These are phyloP conservation scores for Drosophila obscura DNA, from an alignment of 1,140 invertebrate species.

Conservation along the genomic window DNA sequence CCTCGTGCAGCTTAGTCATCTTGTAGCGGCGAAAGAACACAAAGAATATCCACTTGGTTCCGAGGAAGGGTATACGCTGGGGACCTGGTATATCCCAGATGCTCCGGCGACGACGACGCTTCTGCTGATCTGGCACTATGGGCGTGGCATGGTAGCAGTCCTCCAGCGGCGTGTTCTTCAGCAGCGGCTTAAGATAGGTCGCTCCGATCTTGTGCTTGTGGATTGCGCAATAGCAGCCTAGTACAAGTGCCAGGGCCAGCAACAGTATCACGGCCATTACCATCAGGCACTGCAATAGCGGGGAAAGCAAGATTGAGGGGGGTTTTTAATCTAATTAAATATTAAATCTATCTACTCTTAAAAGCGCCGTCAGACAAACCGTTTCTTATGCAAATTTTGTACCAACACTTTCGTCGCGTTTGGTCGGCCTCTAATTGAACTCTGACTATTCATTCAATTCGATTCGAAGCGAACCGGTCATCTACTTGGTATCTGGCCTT, in stretches of 20 bases:
- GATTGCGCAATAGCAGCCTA: conserved; percentile 76
- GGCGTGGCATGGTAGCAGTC: conserved; percentile 74
- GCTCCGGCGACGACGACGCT: conserved; percentile 37
- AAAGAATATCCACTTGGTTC: conserved; percentile 90
- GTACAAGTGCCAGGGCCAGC: conserved; percentile 74
- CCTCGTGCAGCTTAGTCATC: conserved; percentile 91
- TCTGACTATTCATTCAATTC: conserved; percentile 38
- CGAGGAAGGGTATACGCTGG: conserved; percentile 88
- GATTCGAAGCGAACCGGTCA: conserved; percentile 51
- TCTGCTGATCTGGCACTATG: conserved; percentile 37
- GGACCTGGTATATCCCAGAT: conserved; percentile 89
- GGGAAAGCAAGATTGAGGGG: conserved; percentile 3
- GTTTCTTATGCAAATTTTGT: conserved; percentile 59
- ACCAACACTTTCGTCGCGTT: conserved; percentile 6
- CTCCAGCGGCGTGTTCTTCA: conserved; percentile 61
- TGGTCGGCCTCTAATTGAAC: conserved; percentile 62
- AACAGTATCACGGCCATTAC: conserved; percentile 82
- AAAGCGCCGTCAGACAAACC: conserved; percentile 1
- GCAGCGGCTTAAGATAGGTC: conserved; percentile 66
- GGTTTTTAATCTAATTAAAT: conserved; percentile 14
- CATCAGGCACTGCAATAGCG: conserved; percentile 58
- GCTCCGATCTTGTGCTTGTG: conserved; percentile 65
- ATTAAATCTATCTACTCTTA: conserved; percentile 35
- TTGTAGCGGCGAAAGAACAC: conserved; percentile 88
- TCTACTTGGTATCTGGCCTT: conserved; percentile 37